Percentiles rank a stretch among this genome's conserved stretches.
Evolutionary conservation across 2,113 vertebrate genomes (phyloP).

Genomic region (Phaetusa simplex): DNA sequence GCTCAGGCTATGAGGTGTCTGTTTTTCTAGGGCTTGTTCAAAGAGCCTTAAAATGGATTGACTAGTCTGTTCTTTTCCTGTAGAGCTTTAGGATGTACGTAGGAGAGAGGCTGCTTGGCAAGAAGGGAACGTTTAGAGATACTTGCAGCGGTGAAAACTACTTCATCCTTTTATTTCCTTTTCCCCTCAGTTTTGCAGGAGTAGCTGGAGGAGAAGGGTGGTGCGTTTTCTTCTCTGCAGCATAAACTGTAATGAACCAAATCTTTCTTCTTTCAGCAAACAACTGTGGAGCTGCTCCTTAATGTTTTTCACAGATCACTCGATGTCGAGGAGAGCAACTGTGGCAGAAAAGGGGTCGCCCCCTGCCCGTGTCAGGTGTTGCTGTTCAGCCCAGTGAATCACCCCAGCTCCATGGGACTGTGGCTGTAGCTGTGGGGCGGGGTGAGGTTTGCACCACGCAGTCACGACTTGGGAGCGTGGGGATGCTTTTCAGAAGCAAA

Average conservation of each 20-base stretch:
- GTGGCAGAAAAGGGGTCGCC: neutral
- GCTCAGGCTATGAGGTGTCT: neutral
- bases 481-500: neutral
- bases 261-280: neutral
- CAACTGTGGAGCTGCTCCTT: neutral
- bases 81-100: neutral
- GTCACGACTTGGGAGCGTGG: neutral
- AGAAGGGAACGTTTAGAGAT: neutral
- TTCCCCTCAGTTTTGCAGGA: neutral
- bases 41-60: neutral
- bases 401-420: fast-evolving
- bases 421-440: neutral
- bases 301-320: neutral
- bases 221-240: neutral
- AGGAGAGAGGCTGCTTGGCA: neutral
- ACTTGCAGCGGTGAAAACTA: neutral
- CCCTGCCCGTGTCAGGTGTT: neutral
- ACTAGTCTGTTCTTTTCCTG: neutral
- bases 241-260: neutral
- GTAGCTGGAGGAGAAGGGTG: neutral
- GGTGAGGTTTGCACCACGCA: neutral
- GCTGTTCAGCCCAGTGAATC: neutral
- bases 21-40: constrained; percentile 3
- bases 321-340: neutral
- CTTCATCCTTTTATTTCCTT: neutral